phyloP scores from a whole-genome alignment of 2,113 vertebrate species.

The Sisor rabdophorus region DNA sequence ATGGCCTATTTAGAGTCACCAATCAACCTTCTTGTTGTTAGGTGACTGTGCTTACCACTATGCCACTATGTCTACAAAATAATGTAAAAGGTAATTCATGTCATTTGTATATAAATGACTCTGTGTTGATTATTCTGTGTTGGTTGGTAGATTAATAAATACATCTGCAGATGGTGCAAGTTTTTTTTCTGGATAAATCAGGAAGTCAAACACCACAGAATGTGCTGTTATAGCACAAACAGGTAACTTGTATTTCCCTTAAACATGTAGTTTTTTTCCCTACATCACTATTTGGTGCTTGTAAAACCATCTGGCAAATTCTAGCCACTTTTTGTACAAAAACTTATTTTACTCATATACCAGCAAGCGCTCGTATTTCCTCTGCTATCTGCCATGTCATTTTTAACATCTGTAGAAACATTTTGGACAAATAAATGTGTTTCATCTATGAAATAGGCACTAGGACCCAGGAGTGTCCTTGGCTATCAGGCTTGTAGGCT shows the following conservation, averaged over 20 bases:
- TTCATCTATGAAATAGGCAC: not conserved
- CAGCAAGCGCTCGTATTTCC: not conserved
- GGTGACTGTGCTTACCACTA: not conserved
- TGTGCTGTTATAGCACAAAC: not conserved
- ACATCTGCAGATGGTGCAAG: not conserved
- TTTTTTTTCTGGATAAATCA: not conserved
- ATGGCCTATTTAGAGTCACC: not conserved
- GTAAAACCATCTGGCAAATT: not conserved
- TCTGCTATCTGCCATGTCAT: not conserved
- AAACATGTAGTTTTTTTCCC: not conserved
- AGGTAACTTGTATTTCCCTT: not conserved
- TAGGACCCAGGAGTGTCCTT: conserved; percentile 31
- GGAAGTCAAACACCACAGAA: too few relatives aligned
- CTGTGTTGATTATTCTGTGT: too few relatives aligned
- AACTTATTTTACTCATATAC: not conserved
- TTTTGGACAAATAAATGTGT: not conserved
- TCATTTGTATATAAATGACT: not conserved
- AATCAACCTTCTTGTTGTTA: not conserved
- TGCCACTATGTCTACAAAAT: too few relatives aligned
- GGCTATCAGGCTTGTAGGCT: not conserved
- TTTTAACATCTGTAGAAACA: not conserved
- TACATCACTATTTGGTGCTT: not conserved
- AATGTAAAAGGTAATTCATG: not conserved
- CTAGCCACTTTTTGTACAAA: not conserved
- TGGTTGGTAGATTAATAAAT: too few relatives aligned